A percentile compares a stretch with the other conserved stretches of the same genome.
phyloP scores from a whole-genome alignment of 2,797 vertebrate species.

The Sphenopsis melanotis region DNA sequence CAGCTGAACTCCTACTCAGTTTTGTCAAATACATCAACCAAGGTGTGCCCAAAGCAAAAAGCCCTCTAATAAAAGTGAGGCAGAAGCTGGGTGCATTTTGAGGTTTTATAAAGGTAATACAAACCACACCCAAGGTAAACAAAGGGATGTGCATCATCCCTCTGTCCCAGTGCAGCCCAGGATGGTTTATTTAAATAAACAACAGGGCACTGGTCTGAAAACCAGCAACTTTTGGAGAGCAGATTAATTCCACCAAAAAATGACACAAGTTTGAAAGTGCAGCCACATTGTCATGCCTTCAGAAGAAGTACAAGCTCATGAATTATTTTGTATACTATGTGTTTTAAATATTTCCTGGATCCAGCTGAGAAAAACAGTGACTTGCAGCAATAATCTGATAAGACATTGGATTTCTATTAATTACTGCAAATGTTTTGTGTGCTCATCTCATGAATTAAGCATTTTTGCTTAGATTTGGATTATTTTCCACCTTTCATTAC shows the following conservation, averaged over 20 bases:
- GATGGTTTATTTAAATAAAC: background rate
- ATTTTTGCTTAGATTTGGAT: constrained; percentile 44
- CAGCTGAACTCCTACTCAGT: background rate
- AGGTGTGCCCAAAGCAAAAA: background rate
- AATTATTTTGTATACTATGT: constrained; percentile 59
- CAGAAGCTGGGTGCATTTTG: background rate
- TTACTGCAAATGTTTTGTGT: background rate
- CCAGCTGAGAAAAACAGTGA: constrained; percentile 4
- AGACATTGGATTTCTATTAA: constrained; percentile 55
- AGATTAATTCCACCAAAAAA: background rate
- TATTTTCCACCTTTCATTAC: constrained; percentile 28
- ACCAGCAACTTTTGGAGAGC: background rate
- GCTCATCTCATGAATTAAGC: constrained; percentile 50
- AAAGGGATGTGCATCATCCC: background rate
- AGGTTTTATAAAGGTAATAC: background rate
- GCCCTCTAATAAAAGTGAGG: background rate
- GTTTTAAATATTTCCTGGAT: constrained; percentile 29
- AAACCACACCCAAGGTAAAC: background rate
- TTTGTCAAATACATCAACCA: background rate
- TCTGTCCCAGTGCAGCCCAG: fast-evolving
- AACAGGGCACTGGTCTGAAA: background rate
- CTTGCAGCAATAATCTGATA: background rate
- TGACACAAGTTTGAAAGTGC: constrained; percentile 6
- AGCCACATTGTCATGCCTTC: constrained; percentile 41
- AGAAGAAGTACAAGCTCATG: constrained; percentile 27